phyloP scores from a whole-genome alignment of 1,140 invertebrate species.

The Cherax quadricarinatus region DNA sequence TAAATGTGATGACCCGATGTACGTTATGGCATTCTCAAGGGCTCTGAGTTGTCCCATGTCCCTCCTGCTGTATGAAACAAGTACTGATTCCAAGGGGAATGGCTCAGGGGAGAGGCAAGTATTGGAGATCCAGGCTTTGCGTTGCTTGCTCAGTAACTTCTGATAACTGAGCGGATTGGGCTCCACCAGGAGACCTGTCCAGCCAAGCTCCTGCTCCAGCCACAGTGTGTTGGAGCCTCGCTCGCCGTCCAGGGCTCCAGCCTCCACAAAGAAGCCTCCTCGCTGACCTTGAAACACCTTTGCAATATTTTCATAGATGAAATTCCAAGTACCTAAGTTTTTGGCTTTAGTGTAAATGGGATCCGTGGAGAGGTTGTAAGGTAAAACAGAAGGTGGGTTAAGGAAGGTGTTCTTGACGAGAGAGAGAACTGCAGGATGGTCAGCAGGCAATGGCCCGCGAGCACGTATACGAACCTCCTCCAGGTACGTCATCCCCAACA shows the following conservation, averaged over 20 bases:
- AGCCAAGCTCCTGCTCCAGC: slow-evolving; percentile 66
- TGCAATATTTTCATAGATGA: background rate
- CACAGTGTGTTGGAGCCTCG: slow-evolving; percentile 68
- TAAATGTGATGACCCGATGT: background rate
- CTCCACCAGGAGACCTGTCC: slow-evolving; percentile 72
- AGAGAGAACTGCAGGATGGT: background rate
- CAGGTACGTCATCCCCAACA: background rate
- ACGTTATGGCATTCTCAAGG: background rate
- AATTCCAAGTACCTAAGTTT: background rate
- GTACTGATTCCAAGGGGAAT: slow-evolving; percentile 22
- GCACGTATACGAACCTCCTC: background rate
- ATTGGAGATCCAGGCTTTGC: slow-evolving; percentile 65
- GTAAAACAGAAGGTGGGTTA: slow-evolving; percentile 9
- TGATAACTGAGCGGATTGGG: slow-evolving; percentile 47
- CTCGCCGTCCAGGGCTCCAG: slow-evolving; percentile 59
- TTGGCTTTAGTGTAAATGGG: background rate
- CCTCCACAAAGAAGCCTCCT: slow-evolving; percentile 53
- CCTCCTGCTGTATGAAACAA: background rate
- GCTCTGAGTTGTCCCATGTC: background rate
- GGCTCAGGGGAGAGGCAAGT: slow-evolving; percentile 39
- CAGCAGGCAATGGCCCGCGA: background rate
- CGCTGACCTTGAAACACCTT: slow-evolving; percentile 10
- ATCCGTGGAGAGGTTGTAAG: slow-evolving; percentile 35
- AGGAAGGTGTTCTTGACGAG: background rate
- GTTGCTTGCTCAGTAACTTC: slow-evolving; percentile 28